Base-by-base conservation (phyloP, 2,888 invertebrate genomes). In the Neocrepidodera transversa region DNA sequence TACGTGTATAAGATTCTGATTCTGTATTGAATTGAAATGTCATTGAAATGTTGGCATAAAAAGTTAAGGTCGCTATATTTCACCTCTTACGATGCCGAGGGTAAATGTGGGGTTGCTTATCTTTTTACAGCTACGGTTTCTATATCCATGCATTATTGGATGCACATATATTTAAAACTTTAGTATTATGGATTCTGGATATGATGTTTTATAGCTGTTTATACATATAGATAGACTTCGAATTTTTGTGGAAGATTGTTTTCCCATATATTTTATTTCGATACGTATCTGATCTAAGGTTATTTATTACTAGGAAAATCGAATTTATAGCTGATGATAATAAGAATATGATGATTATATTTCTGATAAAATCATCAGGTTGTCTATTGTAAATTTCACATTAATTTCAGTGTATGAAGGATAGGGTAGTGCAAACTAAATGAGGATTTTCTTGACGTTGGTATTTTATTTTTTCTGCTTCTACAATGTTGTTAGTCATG, bases 121-220 rank as follows among this genome's bases (percentile, higher is more conserved):
- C 53, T 40, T 45, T 50, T 45, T 54, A 54, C 26, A 45, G 11
- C 35, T 16, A 18, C 11, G 14, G 17, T 40, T 30, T 47, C 20
- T 43, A 17, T 45, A 53, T 53, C 45, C 16, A 11, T 42, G 51
- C 51, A 51, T 45, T 45, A 53, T 48, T 48, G 55, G 48, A 48
- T 48, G 55, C 47, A 55, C 48, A 55, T 48, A 55, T 40, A 40
- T 55, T 48, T 40, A 56, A 56, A 48, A 56, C 36, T 45, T 45
- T 45, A 45, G n/a, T 43, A 42, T 23, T 35, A 16, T 20, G 14
- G 43, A 36, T 45, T 43, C 16, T 4, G 18, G 16, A 43, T 11
- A 42, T 18, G 43, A 53, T 43, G 35, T 35, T 45, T 53, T 53
- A 43, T 53, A 26, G 23, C 11, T 45, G 32, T 50, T 23, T 14